Conservation (phyloP, 2,888 invertebrate species). For the Xestia sexstrigata region DNA sequence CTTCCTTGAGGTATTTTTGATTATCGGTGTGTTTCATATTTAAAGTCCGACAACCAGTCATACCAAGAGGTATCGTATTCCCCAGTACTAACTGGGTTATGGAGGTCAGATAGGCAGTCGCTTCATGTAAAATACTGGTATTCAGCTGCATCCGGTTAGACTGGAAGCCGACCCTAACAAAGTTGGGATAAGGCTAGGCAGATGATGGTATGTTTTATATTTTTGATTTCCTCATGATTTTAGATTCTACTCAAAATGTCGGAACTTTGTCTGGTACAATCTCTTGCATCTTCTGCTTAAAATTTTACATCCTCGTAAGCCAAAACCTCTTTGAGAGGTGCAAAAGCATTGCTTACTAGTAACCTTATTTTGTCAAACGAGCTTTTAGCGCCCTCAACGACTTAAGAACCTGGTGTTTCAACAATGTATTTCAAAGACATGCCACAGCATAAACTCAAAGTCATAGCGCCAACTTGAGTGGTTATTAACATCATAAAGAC, state of each 20-base stretch:
- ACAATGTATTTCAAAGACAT: constrained; percentile 34
- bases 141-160: no score
- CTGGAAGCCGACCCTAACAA: no score
- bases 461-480: constrained; percentile 41
- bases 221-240: neutral
- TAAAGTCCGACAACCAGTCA: no score
- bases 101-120: no score
- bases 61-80: no score
- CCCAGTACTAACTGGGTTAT: no score
- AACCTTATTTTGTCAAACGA: constrained; percentile 22
- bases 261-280: neutral
- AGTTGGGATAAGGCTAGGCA: no score
- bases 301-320: neutral
- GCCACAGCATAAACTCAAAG: constrained; percentile 45
- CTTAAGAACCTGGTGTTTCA: constrained; percentile 1
- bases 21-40: neutral
- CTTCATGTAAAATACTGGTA: no score
- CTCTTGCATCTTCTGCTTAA: neutral
- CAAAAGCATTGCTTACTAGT: neutral
- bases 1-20: neutral
- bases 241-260: neutral
- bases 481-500: constrained; percentile 59
- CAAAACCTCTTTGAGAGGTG: neutral
- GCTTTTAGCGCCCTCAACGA: neutral
- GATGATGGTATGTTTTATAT: neutral